Evolutionary conservation across 2,113 vertebrate species (phyloP), one percentile per base, ranked within the genome.

Genomic region (Oryzias celebensis): DNA sequence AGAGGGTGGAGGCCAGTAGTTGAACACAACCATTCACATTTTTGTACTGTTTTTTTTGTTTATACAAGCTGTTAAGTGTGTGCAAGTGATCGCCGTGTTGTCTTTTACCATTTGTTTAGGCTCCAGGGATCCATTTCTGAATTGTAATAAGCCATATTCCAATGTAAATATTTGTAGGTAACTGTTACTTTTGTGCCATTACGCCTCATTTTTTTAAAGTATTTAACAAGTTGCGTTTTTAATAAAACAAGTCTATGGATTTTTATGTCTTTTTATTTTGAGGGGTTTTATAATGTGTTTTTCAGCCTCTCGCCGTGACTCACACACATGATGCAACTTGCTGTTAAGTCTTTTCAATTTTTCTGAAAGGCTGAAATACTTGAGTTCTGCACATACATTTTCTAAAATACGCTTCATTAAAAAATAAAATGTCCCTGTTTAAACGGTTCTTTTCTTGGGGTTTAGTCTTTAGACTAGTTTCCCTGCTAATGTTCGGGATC

Each of bases 131-230:
- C 47, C 14, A 31, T 59, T 70, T 69, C 15, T 66, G 36, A 68
- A 58, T 71, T 62, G 59, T 62, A 6, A 7, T 65, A 83, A 82
- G 83, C 76, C 82, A 88, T 84, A 83, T 78, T 80, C 71, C 55
- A 17, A 57, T 83, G 58, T 81, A 71, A 20, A 82, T 80, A 71
- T 50, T 24, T 47, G 56, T 7, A 46, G 61, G 44, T 56, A 10
- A 0, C 55, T 74, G 60, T 85, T 85, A 68, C 68, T 6, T 60
- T 66, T 77, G 73, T 83, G 75, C 53, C 57, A 62, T 71, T 61
- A 77, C 55, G 43, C 53, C 50, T 71, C 23, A 36, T 16, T 64
- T 65, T 61, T 72, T 82, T 65, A 62, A 28, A 54, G 50, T 53
- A 17, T 50, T 24, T 52, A 28, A 22, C 49, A 10, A 5, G 24